phyloP scores from a whole-genome alignment of 2,113 vertebrate genomes.

The Acrocephalus kingi region DNA sequence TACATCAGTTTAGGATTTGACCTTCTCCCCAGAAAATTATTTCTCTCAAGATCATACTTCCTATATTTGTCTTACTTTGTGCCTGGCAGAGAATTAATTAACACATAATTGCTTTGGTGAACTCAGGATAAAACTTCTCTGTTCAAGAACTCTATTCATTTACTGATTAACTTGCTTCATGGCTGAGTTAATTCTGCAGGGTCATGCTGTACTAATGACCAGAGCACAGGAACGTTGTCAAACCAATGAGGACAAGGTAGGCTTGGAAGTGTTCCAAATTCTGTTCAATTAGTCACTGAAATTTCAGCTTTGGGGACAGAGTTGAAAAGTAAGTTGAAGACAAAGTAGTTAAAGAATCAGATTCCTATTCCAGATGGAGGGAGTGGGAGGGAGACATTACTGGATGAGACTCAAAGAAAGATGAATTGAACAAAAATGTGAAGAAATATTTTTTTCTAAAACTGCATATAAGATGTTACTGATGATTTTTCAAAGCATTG shows the following conservation, averaged over 20 bases:
- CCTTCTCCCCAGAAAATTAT: conserved; percentile 38
- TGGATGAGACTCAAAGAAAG: not conserved
- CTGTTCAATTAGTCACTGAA: conserved; percentile 59
- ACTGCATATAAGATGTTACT: not conserved
- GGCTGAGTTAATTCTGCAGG: conserved; percentile 65
- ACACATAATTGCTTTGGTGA: conserved; percentile 63
- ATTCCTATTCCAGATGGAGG: not conserved
- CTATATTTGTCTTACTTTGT: conserved; percentile 65
- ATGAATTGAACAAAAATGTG: not conserved
- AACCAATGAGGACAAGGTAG: conserved; percentile 46
- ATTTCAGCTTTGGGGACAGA: conserved; percentile 45
- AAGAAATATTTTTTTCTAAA: not conserved
- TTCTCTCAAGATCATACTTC: conserved; percentile 61
- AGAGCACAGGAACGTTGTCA: conserved; percentile 40
- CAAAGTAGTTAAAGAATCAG: not conserved
- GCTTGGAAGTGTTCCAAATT: conserved; percentile 54
- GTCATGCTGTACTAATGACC: conserved; percentile 62
- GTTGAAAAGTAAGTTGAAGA: conserved; percentile 41
- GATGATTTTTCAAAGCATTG: not conserved
- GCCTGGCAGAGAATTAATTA: conserved; percentile 64
- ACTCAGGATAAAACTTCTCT: conserved; percentile 54
- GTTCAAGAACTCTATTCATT: conserved; percentile 62
- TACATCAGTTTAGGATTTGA: conserved; percentile 49
- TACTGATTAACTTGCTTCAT: conserved; percentile 75
- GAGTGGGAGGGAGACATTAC: not conserved